phyloP scores from a whole-genome alignment of 2,113 vertebrate genomes.

The Sinocyclocheilus anophthalmus region DNA sequence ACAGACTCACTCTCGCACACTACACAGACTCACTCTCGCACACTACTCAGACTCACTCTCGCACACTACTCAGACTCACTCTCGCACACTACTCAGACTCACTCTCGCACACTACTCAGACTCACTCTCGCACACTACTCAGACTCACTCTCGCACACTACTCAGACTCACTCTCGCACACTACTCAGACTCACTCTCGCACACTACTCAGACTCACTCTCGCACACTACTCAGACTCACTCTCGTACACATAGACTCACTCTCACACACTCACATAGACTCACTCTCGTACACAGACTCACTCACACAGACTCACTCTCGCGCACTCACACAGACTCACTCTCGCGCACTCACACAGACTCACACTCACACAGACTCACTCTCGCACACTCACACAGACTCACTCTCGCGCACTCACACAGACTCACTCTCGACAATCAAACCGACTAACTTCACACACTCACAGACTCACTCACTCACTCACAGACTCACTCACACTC shows the following conservation, averaged over 20 bases:
- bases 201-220: neutral
- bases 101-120: too few species aligned
- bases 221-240: neutral
- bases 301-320: neutral
- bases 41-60: neutral
- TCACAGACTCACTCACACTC: too few species aligned
- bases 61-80: too few species aligned
- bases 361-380: too few species aligned
- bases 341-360: too few species aligned
- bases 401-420: neutral
- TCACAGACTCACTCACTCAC: too few species aligned
- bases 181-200: too few species aligned
- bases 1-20: neutral
- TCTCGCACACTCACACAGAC: neutral
- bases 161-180: neutral
- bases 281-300: too few species aligned
- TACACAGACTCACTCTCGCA: too few species aligned
- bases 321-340: neutral
- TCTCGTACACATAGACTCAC: neutral
- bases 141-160: neutral
- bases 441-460: too few species aligned
- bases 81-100: neutral
- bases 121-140: neutral
- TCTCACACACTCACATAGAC: neutral
- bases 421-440: too few species aligned